Evolutionary conservation across 2,113 vertebrate genomes (phyloP).

Genomic region (Rhinichthys klamathensis): DNA sequence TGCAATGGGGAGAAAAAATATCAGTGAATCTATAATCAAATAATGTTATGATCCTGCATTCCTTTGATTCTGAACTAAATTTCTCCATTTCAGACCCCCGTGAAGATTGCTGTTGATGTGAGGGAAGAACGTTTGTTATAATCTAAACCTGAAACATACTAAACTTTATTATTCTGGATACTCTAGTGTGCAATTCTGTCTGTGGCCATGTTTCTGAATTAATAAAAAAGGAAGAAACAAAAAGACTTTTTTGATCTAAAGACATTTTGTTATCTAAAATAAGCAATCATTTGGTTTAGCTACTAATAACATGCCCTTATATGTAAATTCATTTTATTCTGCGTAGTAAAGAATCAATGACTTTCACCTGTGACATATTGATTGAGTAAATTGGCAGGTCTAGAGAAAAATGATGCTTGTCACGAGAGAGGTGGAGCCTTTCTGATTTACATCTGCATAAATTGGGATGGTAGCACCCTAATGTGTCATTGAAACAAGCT

Average conservation of each 20-base stretch:
- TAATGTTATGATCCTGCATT: neutral
- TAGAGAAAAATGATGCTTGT: too few relatives aligned
- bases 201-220: slow-evolving; percentile 12
- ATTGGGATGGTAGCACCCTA: neutral
- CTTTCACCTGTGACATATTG: neutral
- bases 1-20: neutral
- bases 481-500: neutral
- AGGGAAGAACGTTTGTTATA: too few relatives aligned
- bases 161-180: too few relatives aligned
- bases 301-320: neutral
- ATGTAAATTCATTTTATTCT: neutral
- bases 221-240: neutral
- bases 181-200: too few relatives aligned
- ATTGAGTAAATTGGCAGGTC: neutral
- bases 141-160: too few relatives aligned
- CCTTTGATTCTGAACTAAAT: neutral
- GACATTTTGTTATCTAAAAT: neutral
- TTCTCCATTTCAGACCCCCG: too few relatives aligned
- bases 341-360: neutral
- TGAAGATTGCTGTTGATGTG: too few relatives aligned
- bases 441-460: neutral
- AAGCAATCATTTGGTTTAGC: neutral
- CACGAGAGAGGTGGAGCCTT: neutral
- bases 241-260: neutral
- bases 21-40: neutral